Conservation (phyloP, 2,113 vertebrate genomes). For the Phalacrocorax brasilianus region DNA sequence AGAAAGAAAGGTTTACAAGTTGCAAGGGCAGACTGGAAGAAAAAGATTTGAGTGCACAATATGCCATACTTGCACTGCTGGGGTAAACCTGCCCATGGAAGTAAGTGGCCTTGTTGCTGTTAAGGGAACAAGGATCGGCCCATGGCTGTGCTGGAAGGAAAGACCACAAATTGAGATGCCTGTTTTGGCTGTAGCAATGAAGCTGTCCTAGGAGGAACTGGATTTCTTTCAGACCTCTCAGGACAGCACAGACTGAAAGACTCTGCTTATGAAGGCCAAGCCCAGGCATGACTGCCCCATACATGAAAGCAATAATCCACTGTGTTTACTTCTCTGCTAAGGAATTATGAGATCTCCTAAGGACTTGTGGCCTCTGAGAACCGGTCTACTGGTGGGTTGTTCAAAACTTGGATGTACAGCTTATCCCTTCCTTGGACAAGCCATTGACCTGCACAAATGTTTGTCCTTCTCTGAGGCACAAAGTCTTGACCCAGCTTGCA, state of each 20-base stretch:
- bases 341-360: neutral
- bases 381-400: neutral
- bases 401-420: neutral
- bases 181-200: neutral
- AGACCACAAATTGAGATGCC: neutral
- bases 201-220: neutral
- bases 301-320: neutral
- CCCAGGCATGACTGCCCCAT: neutral
- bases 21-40: neutral
- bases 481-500: neutral
- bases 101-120: neutral
- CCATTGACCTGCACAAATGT: neutral
- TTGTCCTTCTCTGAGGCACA: neutral
- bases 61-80: neutral
- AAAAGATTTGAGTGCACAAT: neutral
- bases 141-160: neutral
- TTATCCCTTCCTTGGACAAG: neutral
- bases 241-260: neutral
- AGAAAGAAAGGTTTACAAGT: neutral
- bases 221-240: neutral
- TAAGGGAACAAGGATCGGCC: neutral
- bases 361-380: neutral
- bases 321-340: neutral
- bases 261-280: neutral
- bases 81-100: neutral